These are phyloP conservation scores for Helostoma temminkii DNA, from an alignment of 2,797 vertebrate species.

Conservation along the genomic window DNA sequence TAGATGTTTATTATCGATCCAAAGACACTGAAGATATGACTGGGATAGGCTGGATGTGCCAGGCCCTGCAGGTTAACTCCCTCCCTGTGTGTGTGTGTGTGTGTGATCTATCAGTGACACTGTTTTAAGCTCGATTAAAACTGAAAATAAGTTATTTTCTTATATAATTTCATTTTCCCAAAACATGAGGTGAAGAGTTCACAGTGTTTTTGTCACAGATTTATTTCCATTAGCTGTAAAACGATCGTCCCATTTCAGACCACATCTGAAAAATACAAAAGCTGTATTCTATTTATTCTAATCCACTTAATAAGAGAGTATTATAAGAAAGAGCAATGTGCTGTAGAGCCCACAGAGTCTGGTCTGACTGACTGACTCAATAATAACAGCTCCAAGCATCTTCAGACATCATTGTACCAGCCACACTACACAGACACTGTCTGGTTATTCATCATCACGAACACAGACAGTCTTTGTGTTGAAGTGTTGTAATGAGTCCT, in stretches of 20 bases:
- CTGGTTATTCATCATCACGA: constrained; percentile 38
- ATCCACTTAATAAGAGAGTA: too few species aligned
- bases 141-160: too few species aligned
- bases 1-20: not conserved
- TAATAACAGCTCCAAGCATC: constrained; percentile 27
- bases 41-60: too few species aligned
- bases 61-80: too few species aligned
- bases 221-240: not conserved
- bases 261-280: not conserved
- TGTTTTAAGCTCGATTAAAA: too few species aligned
- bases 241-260: not conserved
- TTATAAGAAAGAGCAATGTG: not conserved
- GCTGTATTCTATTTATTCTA: not conserved
- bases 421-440: constrained; percentile 34
- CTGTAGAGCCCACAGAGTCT: not conserved
- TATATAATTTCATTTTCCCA: too few species aligned
- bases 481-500: constrained; percentile 26
- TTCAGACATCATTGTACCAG: constrained; percentile 39
- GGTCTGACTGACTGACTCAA: constrained; percentile 12
- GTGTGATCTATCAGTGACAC: too few species aligned
- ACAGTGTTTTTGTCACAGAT: too few species aligned
- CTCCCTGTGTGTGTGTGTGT: too few species aligned
- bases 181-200: too few species aligned
- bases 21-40: not conserved
- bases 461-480: constrained; percentile 66